These are phyloP conservation scores for Canis aureus DNA, from an alignment of 2,113 vertebrate species.

Conservation along the genomic window DNA sequence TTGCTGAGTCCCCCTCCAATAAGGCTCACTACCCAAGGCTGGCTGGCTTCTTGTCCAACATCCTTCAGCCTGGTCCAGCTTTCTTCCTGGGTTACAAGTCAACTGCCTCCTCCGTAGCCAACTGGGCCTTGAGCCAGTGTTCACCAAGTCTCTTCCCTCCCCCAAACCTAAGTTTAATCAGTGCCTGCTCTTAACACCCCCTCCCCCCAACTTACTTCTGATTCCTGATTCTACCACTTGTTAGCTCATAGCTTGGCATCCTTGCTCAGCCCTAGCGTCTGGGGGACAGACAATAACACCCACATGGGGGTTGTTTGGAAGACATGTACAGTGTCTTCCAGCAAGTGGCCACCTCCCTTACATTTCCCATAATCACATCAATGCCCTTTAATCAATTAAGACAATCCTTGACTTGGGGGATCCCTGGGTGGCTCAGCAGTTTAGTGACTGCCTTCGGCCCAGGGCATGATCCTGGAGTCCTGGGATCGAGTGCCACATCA, in stretches of 20 bases:
- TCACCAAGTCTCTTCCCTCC: not conserved
- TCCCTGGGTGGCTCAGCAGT: no score
- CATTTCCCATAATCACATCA: no score
- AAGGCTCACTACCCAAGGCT: not conserved
- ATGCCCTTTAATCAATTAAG: not conserved
- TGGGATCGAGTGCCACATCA: no score
- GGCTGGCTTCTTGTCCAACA: not conserved
- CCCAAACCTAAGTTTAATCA: not conserved
- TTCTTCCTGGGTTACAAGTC: not conserved
- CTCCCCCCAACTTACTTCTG: not conserved
- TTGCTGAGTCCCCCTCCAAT: no score
- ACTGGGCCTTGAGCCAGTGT: not conserved
- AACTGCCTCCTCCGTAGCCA: no score
- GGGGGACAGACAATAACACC: fast-evolving
- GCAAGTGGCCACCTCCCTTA: fast-evolving
- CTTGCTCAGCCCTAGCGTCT: not conserved
- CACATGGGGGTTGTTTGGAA: fast-evolving
- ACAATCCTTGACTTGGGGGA: not conserved
- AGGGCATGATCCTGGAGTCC: no score
- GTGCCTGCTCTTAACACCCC: not conserved
- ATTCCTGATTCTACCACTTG: not conserved
- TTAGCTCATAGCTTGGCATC: not conserved
- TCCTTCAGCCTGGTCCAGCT: not conserved
- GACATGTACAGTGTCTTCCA: fast-evolving
- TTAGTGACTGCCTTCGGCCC: no score